These are phyloP conservation scores for Pseudoips prasinana DNA, from an alignment of 2,888 invertebrate species.

Conservation along the genomic window DNA sequence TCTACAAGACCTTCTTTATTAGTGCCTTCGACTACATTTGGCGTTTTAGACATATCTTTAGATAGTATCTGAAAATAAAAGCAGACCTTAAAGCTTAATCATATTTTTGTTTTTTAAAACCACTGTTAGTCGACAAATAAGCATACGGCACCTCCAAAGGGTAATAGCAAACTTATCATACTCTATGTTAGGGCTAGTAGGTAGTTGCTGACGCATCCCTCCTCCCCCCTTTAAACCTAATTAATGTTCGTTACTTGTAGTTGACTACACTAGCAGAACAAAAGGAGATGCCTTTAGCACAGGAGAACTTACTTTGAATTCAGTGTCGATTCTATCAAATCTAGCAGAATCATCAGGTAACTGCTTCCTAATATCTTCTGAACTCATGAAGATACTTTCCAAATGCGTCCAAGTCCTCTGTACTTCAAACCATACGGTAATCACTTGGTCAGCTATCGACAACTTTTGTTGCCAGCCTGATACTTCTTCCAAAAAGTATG, in stretches of 20 bases:
- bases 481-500: conserved; percentile 96
- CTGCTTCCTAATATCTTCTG: conserved; percentile 97
- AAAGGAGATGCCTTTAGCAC: no score
- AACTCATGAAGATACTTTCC: conserved; percentile 98
- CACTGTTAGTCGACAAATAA: no score
- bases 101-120: no score
- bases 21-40: conserved; percentile 95
- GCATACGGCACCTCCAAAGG: no score
- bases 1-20: conserved; percentile 91
- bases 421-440: conserved; percentile 96
- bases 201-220: no score
- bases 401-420: conserved; percentile 98
- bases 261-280: no score
- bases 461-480: conserved; percentile 96
- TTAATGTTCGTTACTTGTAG: no score
- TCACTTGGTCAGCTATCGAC: conserved; percentile 96
- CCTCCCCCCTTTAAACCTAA: no score
- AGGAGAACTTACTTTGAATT: conserved; percentile 87
- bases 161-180: no score
- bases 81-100: no score
- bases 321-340: conserved; percentile 94
- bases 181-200: no score
- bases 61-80: conserved; percentile 83
- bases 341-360: conserved; percentile 95
- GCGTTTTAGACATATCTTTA: conserved; percentile 88